Conservation (phyloP, 1,140 invertebrate genomes). For the Drosophila sp. region DNA sequence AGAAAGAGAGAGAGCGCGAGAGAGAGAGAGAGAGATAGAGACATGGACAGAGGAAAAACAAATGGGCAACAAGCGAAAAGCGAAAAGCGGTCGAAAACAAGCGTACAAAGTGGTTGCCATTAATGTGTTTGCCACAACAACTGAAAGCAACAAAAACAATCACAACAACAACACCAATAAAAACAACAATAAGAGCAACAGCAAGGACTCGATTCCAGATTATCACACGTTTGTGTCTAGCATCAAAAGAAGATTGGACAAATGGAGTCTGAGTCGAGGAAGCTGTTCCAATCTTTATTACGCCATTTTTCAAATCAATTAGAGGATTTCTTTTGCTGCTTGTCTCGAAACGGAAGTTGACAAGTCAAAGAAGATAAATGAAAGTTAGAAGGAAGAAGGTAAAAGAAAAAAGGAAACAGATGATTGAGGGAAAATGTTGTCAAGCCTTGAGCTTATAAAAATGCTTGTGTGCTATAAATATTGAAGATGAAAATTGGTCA, state of each 20-base stretch:
- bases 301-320: conserved; percentile 73
- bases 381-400: no score
- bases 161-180: conserved; percentile 16
- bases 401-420: neutral
- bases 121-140: conserved; percentile 57
- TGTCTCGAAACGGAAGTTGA: conserved; percentile 17
- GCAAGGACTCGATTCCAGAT: conserved; percentile 56
- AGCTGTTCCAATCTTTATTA: conserved; percentile 39
- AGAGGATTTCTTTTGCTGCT: conserved; percentile 34
- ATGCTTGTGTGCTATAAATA: no score
- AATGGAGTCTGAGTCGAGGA: conserved; percentile 22
- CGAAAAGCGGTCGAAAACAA: conserved; percentile 54
- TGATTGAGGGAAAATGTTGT: conserved; percentile 17
- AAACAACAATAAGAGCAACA: conserved; percentile 26
- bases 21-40: no score
- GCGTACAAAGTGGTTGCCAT: conserved; percentile 71
- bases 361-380: conserved; percentile 29
- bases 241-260: conserved; percentile 21
- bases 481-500: no score
- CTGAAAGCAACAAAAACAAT: neutral
- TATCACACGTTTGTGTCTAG: conserved; percentile 67
- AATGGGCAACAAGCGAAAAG: conserved; percentile 45
- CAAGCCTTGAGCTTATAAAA: no score
- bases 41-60: conserved; percentile 49
- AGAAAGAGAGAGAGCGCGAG: conserved; percentile 22